Evolutionary conservation across 2,797 vertebrate species (phyloP).

Genomic region (Labeo calbasu): DNA sequence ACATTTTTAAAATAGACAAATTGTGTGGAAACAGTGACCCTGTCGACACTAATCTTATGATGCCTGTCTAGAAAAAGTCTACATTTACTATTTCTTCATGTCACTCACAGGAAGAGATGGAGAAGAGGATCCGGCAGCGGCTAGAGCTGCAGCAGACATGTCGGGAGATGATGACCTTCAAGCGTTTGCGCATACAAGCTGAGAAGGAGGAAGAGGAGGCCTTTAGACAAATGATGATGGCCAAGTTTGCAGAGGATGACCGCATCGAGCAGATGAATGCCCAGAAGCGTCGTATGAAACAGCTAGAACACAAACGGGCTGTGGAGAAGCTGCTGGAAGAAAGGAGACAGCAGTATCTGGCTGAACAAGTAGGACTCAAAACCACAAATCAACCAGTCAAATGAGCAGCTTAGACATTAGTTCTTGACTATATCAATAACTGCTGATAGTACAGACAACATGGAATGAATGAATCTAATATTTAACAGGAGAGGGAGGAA

Average conservation of each 20-base stretch:
- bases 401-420: neutral
- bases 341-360: constrained; percentile 77
- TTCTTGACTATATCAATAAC: neutral
- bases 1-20: neutral
- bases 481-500: constrained; percentile 81
- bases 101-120: constrained; percentile 83
- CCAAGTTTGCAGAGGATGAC: constrained; percentile 90
- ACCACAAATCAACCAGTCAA: neutral
- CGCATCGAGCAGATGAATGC: constrained; percentile 90
- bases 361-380: constrained; percentile 79
- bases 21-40: neutral
- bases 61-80: neutral
- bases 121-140: constrained; percentile 84
- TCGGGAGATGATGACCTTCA: constrained; percentile 85
- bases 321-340: constrained; percentile 88
- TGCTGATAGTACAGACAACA: constrained; percentile 2
- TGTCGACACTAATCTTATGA: neutral
- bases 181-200: constrained; percentile 76
- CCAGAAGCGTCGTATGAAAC: constrained; percentile 88
- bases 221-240: constrained; percentile 82
- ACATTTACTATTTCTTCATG: neutral
- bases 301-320: constrained; percentile 85
- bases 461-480: constrained; percentile 36
- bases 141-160: constrained; percentile 82
- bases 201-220: constrained; percentile 85